Conservation (phyloP, 2,113 vertebrate species). For the Chaetops frenatus region DNA sequence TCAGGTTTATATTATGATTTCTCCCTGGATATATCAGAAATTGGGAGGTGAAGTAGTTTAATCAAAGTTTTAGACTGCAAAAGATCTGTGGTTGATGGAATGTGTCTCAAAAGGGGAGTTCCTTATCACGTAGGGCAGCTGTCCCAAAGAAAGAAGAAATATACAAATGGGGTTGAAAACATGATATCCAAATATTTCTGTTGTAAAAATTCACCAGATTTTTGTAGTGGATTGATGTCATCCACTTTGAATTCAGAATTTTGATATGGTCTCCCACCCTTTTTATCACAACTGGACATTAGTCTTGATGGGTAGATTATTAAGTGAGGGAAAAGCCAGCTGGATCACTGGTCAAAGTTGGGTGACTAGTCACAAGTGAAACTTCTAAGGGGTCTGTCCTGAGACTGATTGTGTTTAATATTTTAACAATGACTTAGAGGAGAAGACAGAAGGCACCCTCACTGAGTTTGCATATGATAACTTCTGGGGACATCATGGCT, state of each 20-base stretch:
- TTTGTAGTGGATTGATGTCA: fast-evolving
- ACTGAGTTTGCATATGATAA: fast-evolving
- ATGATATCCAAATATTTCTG: background rate
- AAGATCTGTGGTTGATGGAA: background rate
- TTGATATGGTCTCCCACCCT: background rate
- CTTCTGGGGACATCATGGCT: background rate
- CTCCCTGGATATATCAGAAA: background rate
- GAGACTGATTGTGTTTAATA: background rate
- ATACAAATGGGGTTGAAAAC: background rate
- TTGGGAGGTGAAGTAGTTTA: background rate
- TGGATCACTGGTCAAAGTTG: background rate
- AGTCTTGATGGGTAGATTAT: background rate
- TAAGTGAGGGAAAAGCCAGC: background rate
- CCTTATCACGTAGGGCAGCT: background rate
- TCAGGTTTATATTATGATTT: background rate
- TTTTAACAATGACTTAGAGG: background rate
- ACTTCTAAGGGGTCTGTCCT: background rate
- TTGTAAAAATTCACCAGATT: background rate
- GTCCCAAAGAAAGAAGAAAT: background rate
- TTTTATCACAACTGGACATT: background rate
- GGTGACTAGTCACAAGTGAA: background rate
- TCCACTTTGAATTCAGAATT: background rate
- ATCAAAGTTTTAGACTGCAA: background rate
- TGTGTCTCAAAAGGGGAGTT: background rate
- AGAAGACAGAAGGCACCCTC: background rate